These are phyloP conservation scores for Clamator glandarius DNA, from an alignment of 2,797 vertebrate species.

Conservation along the genomic window DNA sequence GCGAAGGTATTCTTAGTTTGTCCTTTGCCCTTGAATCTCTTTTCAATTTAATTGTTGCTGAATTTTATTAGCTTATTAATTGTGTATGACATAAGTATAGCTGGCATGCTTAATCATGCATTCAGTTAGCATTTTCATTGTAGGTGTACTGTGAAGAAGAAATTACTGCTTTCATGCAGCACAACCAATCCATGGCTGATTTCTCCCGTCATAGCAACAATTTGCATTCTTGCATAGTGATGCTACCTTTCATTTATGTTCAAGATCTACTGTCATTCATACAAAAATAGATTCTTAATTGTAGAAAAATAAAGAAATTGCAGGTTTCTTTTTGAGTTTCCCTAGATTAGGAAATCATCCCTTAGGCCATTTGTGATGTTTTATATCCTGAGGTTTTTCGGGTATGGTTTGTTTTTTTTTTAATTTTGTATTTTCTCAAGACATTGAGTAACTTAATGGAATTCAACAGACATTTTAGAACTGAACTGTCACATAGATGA, in stretches of 20 bases:
- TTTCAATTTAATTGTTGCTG: background rate
- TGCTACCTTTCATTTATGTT: background rate
- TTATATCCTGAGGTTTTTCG: no score
- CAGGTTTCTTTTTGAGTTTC: background rate
- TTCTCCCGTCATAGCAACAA: background rate
- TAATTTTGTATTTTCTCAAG: background rate
- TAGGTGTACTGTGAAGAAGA: background rate
- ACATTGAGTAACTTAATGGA: background rate
- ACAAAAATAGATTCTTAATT: background rate
- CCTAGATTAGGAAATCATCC: background rate
- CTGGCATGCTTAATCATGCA: background rate
- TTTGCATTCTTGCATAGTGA: background rate
- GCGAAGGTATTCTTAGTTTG: background rate
- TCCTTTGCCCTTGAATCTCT: background rate
- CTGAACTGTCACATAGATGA: background rate
- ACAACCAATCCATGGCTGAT: background rate
- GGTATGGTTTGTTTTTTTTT: no score
- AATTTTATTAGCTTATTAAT: background rate
- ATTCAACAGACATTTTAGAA: background rate
- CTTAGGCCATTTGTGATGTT: background rate
- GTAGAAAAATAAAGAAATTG: background rate
- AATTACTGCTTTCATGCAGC: slow-evolving; percentile 2
- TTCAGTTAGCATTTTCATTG: background rate
- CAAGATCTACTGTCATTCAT: background rate
- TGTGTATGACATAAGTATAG: background rate